Base-by-base conservation (phyloP, 1,140 invertebrate species). In the Zaprionus ghesquierei region DNA sequence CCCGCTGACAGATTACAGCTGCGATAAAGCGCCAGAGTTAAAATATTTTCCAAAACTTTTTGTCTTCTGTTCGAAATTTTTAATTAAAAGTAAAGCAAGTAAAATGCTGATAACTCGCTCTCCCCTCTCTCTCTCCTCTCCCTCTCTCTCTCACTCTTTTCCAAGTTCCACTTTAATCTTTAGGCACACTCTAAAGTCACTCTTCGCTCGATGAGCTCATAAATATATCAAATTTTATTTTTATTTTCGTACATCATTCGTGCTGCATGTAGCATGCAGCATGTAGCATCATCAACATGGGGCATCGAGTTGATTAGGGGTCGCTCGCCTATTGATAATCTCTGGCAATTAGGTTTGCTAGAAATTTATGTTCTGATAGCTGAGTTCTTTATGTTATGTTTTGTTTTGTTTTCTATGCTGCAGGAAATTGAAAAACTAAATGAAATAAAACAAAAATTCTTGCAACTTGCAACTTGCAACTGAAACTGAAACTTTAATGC, bases 1-100 rank as follows among this genome's bases (percentile, higher is more conserved):
- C 56, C 55, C 73, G 69, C 63, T 89, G 84, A 89, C 80, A 89
- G 84, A 89, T 89, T 89, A 89, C 84, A 89, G 84, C 84, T 80
- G 84, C 84, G 84, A 87, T 87, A 89, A 81, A 80, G 75, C 60
- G 61, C 60, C 54, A 54, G 38, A 35, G 31, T 6, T 49, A 41
- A 51, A 71, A 38, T 59, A 60, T 61, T 66, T 50, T 53, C 20
- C 35, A 33, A n/a, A n/a, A 77, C 61, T 70, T 74, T 58, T 86
- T 25, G 23, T 20, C 59, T 53, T 33, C 51, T 51, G 56, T 27
- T 51, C 25, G 59, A 63, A 41, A 44, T 62, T 76, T 87, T 72
- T 81, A 86, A 86, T 87, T 86, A 73, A 77, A 79, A 82, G 63
- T 65, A 70, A 59, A 69, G 65, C 72, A 51, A 56, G 66, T 33